These are phyloP conservation scores for Vanessa atalanta DNA, from an alignment of 1,140 invertebrate species.

Conservation along the genomic window DNA sequence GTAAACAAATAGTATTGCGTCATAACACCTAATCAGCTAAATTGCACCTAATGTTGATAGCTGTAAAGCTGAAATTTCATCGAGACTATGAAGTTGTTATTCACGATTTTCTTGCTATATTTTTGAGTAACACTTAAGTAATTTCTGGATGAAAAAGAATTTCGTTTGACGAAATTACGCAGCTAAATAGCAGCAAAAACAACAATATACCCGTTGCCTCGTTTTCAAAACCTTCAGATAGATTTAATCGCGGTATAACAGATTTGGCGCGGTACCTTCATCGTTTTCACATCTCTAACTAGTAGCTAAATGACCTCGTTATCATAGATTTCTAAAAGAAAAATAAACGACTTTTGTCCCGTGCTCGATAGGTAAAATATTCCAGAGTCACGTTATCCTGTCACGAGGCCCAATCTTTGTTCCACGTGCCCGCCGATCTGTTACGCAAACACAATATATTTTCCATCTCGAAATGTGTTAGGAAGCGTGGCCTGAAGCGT, in stretches of 20 bases:
- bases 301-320: slow-evolving; percentile 17
- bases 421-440: slow-evolving; percentile 45
- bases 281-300: slow-evolving; percentile 20
- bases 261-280: not conserved
- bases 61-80: slow-evolving; percentile 39
- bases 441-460: slow-evolving; percentile 49
- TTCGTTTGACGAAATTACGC: slow-evolving; percentile 35
- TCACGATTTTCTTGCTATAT: slow-evolving; percentile 58
- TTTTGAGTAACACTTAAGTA: slow-evolving; percentile 42
- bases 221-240: slow-evolving; percentile 14
- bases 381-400: slow-evolving; percentile 51
- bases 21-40: slow-evolving; percentile 48
- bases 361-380: slow-evolving; percentile 37
- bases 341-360: slow-evolving; percentile 28
- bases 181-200: slow-evolving; percentile 16
- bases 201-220: slow-evolving; percentile 12
- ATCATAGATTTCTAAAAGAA: slow-evolving; percentile 17
- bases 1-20: slow-evolving; percentile 75
- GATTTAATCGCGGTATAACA: not conserved
- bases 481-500: slow-evolving; percentile 25
- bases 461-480: slow-evolving; percentile 40
- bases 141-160: slow-evolving; percentile 40
- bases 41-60: slow-evolving; percentile 47
- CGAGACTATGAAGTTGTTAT: slow-evolving; percentile 46
- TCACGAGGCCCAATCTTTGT: slow-evolving; percentile 46